Base-by-base conservation (phyloP, 2,113 vertebrate species). In the Larimichthys crocea region DNA sequence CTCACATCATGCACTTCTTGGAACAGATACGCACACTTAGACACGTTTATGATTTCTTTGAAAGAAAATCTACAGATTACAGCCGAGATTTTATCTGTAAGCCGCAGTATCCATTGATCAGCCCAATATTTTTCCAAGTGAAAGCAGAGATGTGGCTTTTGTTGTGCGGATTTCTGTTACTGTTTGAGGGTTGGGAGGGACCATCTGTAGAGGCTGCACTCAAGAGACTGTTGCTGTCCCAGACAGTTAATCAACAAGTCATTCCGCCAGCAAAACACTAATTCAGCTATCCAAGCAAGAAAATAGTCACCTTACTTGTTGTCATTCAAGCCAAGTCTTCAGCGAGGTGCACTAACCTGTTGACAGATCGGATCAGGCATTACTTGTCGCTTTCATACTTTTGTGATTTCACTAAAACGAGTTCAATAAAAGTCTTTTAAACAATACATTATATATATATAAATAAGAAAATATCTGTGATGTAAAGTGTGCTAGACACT, bases 1-100 rank as follows among this genome's bases (percentile, higher is more conserved):
- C 83, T 80, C 68, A 46, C 74, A 86, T 89, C 75, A 57, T 69
- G 49, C 70, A 68, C 62, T 74, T 74, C 79, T 76, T 69, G 76
- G 81, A 90, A 73, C 75, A n/a, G 75, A 86, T 69, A 90, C 19
- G 49, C 53, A 70, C 57, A 70, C 79, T 90, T 68, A 46, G 22
- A 84, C 74, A 84, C 65, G 40, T 89, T 86, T 86, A 77, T 74
- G 70, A 69, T 64, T 40, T 69, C 79, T 55, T 53, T 63, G 56
- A 67, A 77, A 52, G 50, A 79, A 40, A 84, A 86, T 64, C 35
- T 73, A 49, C 44, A 76, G 84, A 89, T 85, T 74, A 67, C 49
- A 61, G 69, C 49, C 22, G 60, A 66, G 77, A 80, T 84, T 61
- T 79, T 55, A 72, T 87, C 82, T 70, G 19, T 65, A 66, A 73